phyloP scores from a whole-genome alignment of 1,140 invertebrate species.

The Zaprionus tsacasi region DNA sequence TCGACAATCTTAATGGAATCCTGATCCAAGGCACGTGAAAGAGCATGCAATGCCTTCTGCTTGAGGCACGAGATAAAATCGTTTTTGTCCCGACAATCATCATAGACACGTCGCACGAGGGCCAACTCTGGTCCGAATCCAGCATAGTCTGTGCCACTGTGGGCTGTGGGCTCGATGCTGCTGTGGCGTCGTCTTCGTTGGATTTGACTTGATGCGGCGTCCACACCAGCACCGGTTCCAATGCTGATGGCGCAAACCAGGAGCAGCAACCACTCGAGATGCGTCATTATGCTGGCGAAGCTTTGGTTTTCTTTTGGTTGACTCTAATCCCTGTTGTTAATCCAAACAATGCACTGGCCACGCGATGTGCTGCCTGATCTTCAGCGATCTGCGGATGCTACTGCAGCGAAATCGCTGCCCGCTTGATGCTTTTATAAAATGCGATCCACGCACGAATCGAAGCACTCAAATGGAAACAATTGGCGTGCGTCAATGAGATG shows the following conservation, averaged over 20 bases:
- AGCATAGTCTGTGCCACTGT: slow-evolving; percentile 25
- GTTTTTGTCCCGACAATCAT: slow-evolving; percentile 86
- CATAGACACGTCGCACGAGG: slow-evolving; percentile 85
- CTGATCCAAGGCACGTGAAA: slow-evolving; percentile 86
- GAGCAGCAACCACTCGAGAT: slow-evolving; percentile 64
- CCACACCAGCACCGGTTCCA: slow-evolving; percentile 26
- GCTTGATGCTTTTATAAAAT: slow-evolving; percentile 79
- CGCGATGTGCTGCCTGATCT: slow-evolving; percentile 30
- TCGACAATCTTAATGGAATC: slow-evolving; percentile 86
- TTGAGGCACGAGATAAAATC: slow-evolving; percentile 86
- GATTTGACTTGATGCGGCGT: slow-evolving; percentile 24
- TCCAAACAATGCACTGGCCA: slow-evolving; percentile 2
- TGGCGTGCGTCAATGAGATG: slow-evolving; percentile 70
- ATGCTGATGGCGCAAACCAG: slow-evolving; percentile 49
- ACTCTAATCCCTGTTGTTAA: slow-evolving; percentile 11
- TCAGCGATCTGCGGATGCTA: slow-evolving; percentile 67
- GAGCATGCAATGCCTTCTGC: slow-evolving; percentile 85
- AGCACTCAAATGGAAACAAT: slow-evolving; percentile 73
- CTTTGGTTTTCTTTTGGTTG: neutral
- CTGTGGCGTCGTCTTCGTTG: slow-evolving; percentile 48
- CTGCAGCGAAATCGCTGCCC: slow-evolving; percentile 74
- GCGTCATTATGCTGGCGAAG: slow-evolving; percentile 49
- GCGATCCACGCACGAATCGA: slow-evolving; percentile 28
- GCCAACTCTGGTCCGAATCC: slow-evolving; percentile 79
- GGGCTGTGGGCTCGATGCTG: slow-evolving; percentile 4